Conservation (phyloP, 64 coral and sea anemone genomes). For the Trachythela sp. region DNA sequence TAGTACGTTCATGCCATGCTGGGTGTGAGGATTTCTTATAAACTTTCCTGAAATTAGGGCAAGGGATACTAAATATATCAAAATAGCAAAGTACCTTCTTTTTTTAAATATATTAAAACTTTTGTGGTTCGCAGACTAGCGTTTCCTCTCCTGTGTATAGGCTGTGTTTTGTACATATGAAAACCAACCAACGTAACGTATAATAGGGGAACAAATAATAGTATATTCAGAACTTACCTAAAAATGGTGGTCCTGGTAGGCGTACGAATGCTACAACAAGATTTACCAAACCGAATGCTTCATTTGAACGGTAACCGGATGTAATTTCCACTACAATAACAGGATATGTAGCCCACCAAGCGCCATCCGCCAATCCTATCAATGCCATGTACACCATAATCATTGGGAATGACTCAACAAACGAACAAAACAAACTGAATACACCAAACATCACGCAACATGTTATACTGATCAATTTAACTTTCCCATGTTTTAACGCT, state of each 20-base stretch:
- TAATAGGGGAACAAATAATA: too few relatives aligned
- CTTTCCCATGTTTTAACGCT: not conserved
- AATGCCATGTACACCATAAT: constrained; percentile 1
- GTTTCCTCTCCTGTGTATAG: too few relatives aligned
- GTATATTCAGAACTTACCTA: too few relatives aligned
- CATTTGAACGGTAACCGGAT: not conserved
- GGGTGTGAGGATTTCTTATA: too few relatives aligned
- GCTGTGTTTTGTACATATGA: too few relatives aligned
- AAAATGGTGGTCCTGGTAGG: not conserved
- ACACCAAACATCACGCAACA: not conserved
- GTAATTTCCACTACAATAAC: not conserved
- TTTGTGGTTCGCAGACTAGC: too few relatives aligned
- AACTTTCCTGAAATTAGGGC: too few relatives aligned
- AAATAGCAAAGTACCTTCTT: too few relatives aligned
- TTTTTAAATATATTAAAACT: too few relatives aligned
- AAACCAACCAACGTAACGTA: too few relatives aligned
- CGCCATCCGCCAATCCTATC: not conserved
- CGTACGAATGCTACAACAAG: not conserved
- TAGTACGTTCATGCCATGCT: too few relatives aligned
- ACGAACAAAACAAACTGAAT: not conserved
- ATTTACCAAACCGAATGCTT: not conserved
- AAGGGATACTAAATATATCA: too few relatives aligned
- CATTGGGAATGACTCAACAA: not conserved
- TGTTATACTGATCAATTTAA: not conserved
- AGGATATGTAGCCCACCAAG: not conserved